phyloP scores from a whole-genome alignment of 2,113 vertebrate genomes.

The Callipepla californica region DNA sequence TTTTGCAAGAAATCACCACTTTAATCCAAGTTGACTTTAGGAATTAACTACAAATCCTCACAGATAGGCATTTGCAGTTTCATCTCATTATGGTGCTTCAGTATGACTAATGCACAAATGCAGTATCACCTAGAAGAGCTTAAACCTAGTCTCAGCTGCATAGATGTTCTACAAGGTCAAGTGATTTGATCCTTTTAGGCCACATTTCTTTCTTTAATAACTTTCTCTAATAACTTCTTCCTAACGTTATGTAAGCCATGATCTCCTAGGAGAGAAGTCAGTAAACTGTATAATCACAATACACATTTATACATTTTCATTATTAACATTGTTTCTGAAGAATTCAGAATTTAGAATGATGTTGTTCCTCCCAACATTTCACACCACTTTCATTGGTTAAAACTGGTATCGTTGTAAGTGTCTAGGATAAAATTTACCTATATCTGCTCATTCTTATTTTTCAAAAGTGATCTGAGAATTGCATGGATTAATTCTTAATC shows the following conservation, averaged over 20 bases:
- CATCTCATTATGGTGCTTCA: rapidly evolving
- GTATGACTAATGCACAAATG: not conserved
- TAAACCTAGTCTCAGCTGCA: not conserved
- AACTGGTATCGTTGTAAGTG: not conserved
- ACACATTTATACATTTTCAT: not conserved
- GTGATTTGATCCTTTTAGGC: not conserved
- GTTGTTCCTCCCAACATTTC: not conserved
- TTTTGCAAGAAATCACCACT: not conserved
- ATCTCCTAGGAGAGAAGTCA: not conserved
- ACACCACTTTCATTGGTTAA: not conserved
- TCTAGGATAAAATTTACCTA: not conserved
- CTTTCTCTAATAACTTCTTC: not conserved
- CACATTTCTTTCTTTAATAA: not conserved
- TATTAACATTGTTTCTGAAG: not conserved
- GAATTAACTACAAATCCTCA: rapidly evolving
- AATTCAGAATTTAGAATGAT: not conserved
- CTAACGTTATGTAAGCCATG: not conserved
- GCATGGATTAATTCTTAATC: not conserved
- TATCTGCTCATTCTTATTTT: not conserved
- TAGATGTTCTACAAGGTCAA: not conserved
- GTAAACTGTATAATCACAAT: not conserved
- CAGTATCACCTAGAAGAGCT: not conserved
- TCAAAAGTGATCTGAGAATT: not conserved
- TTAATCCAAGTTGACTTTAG: not conserved
- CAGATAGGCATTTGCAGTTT: not conserved